These are phyloP conservation scores for Maccullochella peelii DNA, from an alignment of 2,113 vertebrate species.

Conservation along the genomic window DNA sequence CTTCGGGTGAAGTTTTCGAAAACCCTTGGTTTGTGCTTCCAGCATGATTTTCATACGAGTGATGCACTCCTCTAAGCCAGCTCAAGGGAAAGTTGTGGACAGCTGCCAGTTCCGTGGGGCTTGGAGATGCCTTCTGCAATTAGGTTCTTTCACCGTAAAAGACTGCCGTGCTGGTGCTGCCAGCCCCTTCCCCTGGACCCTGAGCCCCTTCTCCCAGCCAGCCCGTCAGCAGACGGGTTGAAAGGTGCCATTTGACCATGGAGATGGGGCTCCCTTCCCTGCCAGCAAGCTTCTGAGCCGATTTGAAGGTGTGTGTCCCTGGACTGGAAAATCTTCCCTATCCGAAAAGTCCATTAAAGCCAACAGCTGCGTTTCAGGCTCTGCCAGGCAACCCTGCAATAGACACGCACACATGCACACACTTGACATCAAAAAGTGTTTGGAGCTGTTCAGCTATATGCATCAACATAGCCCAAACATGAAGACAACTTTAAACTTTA, in stretches of 20 bases:
- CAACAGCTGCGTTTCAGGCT: slow-evolving; percentile 85
- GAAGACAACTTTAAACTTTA: slow-evolving; percentile 58
- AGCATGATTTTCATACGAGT: slow-evolving; percentile 70
- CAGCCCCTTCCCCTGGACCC: slow-evolving; percentile 74
- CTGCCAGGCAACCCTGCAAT: slow-evolving; percentile 78
- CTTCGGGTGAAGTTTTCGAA: slow-evolving; percentile 64
- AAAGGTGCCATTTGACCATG: slow-evolving; percentile 82
- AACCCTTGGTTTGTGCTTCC: slow-evolving; percentile 64
- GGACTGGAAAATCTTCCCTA: slow-evolving; percentile 82
- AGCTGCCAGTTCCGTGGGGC: slow-evolving; percentile 75
- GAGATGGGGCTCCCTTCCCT: slow-evolving; percentile 71
- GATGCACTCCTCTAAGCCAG: slow-evolving; percentile 74
- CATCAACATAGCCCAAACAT: slow-evolving; percentile 55
- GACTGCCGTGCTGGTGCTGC: slow-evolving; percentile 64
- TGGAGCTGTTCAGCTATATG: slow-evolving; percentile 65
- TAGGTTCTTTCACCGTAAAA: slow-evolving; percentile 75
- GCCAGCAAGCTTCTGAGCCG: slow-evolving; percentile 82
- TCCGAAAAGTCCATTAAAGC: slow-evolving; percentile 86
- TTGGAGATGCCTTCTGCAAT: slow-evolving; percentile 81
- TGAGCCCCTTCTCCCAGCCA: slow-evolving; percentile 68
- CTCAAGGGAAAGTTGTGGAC: slow-evolving; percentile 74
- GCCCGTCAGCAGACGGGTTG: slow-evolving; percentile 76
- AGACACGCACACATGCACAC: slow-evolving; percentile 52
- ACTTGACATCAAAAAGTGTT: slow-evolving; percentile 74
- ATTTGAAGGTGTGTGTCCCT: slow-evolving; percentile 82